Conservation (phyloP, 2,113 vertebrate species). For the Coptodon bakossiorum region DNA sequence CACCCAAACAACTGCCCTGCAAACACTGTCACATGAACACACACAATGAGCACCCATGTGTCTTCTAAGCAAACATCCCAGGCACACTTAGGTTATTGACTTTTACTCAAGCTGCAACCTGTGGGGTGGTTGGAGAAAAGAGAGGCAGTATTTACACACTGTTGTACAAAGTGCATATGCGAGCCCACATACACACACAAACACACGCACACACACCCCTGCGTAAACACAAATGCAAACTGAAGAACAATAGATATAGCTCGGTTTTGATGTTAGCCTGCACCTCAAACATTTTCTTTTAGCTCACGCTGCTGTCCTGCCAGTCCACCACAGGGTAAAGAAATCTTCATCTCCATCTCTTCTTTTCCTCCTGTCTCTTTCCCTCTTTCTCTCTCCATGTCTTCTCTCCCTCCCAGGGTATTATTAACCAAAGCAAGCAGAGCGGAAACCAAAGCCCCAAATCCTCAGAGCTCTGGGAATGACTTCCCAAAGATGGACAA, state of each 20-base stretch:
- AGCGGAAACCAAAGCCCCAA: conserved; percentile 80
- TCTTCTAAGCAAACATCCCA: conserved; percentile 70
- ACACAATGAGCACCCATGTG: conserved; percentile 21
- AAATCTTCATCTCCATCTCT: conserved; percentile 65
- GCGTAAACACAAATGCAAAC: background rate
- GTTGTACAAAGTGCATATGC: conserved; percentile 4
- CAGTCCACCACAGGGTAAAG: conserved; percentile 54
- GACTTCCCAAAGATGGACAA: conserved; percentile 95
- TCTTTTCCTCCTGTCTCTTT: conserved; percentile 53
- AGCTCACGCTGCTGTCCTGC: conserved; percentile 29
- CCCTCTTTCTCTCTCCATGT: conserved; percentile 70
- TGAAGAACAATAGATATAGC: background rate
- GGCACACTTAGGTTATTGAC: conserved; percentile 69
- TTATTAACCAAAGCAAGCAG: conserved; percentile 94
- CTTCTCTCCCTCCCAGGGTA: conserved; percentile 77
- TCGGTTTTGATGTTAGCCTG: conserved; percentile 18
- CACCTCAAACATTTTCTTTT: conserved; percentile 34
- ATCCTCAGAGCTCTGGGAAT: conserved; percentile 90
- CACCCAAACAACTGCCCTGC: conserved; percentile 18
- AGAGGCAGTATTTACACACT: conserved; percentile 58
- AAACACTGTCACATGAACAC: conserved; percentile 41
- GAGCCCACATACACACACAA: background rate
- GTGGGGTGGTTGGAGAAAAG: conserved; percentile 42
- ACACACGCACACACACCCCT: background rate
- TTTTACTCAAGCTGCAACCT: conserved; percentile 66